Evolutionary conservation across 2,888 invertebrate genomes (phyloP).

Genomic region (Drosophila greeni): DNA sequence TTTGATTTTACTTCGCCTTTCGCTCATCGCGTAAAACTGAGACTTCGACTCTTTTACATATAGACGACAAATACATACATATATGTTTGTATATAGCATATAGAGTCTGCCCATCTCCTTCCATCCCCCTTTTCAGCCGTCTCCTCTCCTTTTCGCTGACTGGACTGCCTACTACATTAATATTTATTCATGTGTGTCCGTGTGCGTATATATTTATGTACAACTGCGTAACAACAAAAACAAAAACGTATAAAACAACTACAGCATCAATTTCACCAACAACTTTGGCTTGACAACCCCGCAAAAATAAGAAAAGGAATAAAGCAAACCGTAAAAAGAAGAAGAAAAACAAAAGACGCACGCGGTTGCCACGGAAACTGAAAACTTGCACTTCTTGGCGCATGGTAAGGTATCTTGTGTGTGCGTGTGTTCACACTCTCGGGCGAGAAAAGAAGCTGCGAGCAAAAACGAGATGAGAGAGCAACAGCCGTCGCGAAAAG

Average conservation of each 20-base stretch:
- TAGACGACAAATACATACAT: background rate
- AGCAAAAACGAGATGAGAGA: constrained; percentile 19
- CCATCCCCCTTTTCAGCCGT: background rate
- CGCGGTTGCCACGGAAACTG: constrained; percentile 47
- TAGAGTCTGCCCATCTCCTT: constrained; percentile 2
- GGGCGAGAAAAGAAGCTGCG: constrained; percentile 23
- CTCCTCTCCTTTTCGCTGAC: constrained; percentile 19
- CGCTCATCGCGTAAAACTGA: constrained; percentile 24
- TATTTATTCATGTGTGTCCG: constrained; percentile 30
- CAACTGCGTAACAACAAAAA: constrained; percentile 40
- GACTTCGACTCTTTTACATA: constrained; percentile 42
- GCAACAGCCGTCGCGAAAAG: constrained; percentile 19
- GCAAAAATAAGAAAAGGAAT: constrained; percentile 33
- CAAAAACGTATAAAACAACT: constrained; percentile 41
- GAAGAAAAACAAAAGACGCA: constrained; percentile 37
- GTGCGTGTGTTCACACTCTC: constrained; percentile 40
- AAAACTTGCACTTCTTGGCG: constrained; percentile 39
- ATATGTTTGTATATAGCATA: background rate
- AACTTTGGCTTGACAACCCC: constrained; percentile 50
- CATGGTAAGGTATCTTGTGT: constrained; percentile 23
- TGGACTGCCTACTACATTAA: constrained; percentile 32
- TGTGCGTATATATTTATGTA: constrained; percentile 16
- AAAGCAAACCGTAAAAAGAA: constrained; percentile 20
- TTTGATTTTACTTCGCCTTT: constrained; percentile 33
- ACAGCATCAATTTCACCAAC: constrained; percentile 44